A percentile compares a stretch with the other conserved stretches of the same genome.
These are phyloP conservation scores for Drosophila setosimentum DNA, from an alignment of 2,888 invertebrate species.

Conservation along the genomic window DNA sequence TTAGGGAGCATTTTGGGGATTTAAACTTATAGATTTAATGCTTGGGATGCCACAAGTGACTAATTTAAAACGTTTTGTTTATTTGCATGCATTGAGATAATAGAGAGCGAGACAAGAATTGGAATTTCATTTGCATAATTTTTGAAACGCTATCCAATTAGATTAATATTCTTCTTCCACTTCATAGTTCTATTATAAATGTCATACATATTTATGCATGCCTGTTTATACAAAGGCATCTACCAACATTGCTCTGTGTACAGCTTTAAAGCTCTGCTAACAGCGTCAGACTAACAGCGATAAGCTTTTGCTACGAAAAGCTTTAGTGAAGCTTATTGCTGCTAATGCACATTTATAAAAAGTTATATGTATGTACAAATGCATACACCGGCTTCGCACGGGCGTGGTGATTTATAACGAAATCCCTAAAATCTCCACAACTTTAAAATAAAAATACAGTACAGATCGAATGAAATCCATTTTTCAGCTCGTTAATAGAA, in stretches of 20 bases:
- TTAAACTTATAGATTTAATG: background rate
- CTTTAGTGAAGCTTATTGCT: background rate
- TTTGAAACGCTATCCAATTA: background rate
- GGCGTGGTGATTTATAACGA: background rate
- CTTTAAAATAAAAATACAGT: background rate
- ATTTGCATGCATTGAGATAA: background rate
- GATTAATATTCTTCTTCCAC: background rate
- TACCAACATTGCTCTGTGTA: background rate
- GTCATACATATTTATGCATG: background rate
- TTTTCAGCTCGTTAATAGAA: background rate
- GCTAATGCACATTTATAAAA: background rate
- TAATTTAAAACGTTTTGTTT: background rate
- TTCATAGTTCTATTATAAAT: background rate
- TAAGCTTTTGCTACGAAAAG: background rate
- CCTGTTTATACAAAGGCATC: background rate
- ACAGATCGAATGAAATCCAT: background rate
- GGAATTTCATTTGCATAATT: slow-evolving; percentile 1
- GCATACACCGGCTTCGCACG: background rate
- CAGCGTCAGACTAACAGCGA: background rate
- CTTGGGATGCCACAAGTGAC: background rate
- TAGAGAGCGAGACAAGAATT: background rate
- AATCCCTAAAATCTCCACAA: background rate
- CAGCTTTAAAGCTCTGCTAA: background rate
- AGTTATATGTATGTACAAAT: background rate
- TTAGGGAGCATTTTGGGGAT: background rate